These are phyloP conservation scores for Hypolimnas misippus DNA, from an alignment of 2,888 invertebrate species.

Conservation along the genomic window DNA sequence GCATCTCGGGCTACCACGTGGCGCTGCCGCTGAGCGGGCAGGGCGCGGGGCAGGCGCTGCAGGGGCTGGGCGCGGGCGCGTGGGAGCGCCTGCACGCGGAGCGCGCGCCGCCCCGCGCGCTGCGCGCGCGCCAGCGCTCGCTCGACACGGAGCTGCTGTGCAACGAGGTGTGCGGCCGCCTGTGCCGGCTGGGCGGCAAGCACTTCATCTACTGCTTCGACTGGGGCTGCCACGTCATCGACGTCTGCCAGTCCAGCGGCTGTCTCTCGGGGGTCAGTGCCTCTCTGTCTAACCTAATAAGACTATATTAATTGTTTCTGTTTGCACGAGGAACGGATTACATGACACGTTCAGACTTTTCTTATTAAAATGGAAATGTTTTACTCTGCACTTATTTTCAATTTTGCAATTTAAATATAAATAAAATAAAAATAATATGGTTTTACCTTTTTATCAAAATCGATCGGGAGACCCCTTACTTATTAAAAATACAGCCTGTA, in stretches of 20 bases:
- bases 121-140: constrained; percentile 73
- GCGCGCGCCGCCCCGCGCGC: constrained; percentile 59
- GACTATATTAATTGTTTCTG: no score
- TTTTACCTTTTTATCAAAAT: no score
- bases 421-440: no score
- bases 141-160: constrained; percentile 78
- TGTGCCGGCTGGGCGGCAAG: constrained; percentile 70
- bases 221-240: constrained; percentile 82
- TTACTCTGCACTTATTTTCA: no score
- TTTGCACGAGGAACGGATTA: no score
- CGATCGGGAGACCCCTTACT: no score
- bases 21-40: constrained; percentile 89
- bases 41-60: constrained; percentile 87
- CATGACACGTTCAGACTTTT: no score
- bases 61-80: constrained; percentile 83
- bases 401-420: no score
- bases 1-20: constrained; percentile 88
- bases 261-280: constrained; percentile 75
- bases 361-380: no score
- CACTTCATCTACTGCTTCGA: constrained; percentile 82
- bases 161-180: constrained; percentile 77
- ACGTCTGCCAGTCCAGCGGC: constrained; percentile 80
- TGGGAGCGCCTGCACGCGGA: constrained; percentile 64
- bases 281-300: no score
- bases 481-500: no score